A percentile compares a stretch with the other conserved stretches of the same genome.
Evolutionary conservation across 2,113 vertebrate species (phyloP).

Genomic region (Neodon shergylaensis): DNA sequence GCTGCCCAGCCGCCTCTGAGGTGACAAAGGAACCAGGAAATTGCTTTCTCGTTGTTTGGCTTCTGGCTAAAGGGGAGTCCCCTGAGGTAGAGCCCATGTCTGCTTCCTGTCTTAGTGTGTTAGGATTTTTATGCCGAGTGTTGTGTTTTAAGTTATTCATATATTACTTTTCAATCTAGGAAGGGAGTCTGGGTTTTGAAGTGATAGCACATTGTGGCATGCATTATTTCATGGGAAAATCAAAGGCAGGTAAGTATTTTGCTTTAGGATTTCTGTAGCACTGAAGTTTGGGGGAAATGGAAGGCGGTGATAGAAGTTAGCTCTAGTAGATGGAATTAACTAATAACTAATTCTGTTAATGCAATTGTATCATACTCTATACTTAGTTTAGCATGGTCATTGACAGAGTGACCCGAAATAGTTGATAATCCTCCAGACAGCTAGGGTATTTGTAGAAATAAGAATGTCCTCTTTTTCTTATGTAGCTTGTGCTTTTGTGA

Average conservation of each 20-base stretch:
- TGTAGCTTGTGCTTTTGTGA: not conserved
- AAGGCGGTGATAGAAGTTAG: not conserved
- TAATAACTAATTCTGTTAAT: not conserved
- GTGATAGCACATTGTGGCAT: constrained; percentile 90
- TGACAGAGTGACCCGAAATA: not conserved
- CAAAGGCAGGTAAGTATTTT: constrained; percentile 89
- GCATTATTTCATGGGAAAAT: constrained; percentile 92
- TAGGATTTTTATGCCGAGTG: constrained; percentile 71
- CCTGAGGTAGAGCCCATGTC: constrained; percentile 26
- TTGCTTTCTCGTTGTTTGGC: not conserved
- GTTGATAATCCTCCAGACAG: constrained; percentile 3
- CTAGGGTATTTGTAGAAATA: not conserved
- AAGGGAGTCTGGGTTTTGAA: constrained; percentile 90
- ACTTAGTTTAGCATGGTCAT: not conserved
- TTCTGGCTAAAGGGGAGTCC: constrained; percentile 33
- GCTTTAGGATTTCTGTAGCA: constrained; percentile 60
- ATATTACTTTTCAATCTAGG: constrained; percentile 84
- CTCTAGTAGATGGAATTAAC: not conserved
- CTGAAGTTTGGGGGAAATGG: constrained; percentile 62
- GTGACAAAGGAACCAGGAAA: not conserved
- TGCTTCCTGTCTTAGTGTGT: constrained; percentile 28
- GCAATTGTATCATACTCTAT: not conserved
- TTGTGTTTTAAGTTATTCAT: constrained; percentile 70
- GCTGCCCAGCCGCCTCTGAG: not conserved
- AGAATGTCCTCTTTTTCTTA: not conserved